These are phyloP conservation scores for Ligdia adustata DNA, from an alignment of 2,888 invertebrate species.

Conservation along the genomic window DNA sequence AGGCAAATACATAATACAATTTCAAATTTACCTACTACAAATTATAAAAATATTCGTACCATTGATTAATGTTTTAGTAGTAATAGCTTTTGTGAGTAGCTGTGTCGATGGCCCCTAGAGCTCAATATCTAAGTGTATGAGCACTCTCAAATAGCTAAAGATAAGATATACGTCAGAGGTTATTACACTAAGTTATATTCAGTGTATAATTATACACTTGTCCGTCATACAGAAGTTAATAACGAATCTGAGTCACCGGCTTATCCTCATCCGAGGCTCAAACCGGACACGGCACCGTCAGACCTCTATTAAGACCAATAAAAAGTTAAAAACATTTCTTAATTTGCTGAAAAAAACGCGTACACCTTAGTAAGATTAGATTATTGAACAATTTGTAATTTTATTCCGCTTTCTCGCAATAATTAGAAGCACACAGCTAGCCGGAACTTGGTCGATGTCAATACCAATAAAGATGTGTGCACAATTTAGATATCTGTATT, in stretches of 20 bases:
- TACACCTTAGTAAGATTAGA: slow-evolving; percentile 28
- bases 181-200: slow-evolving; percentile 3
- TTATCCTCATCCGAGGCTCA: slow-evolving; percentile 28
- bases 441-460: slow-evolving; percentile 49
- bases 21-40: too few relatives aligned
- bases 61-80: too few relatives aligned
- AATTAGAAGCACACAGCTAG: slow-evolving; percentile 51
- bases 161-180: too few relatives aligned
- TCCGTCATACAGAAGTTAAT: slow-evolving; percentile 1
- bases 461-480: slow-evolving; percentile 35
- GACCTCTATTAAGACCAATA: slow-evolving; percentile 24
- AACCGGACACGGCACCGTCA: slow-evolving; percentile 39
- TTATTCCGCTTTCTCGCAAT: slow-evolving; percentile 44
- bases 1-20: too few relatives aligned
- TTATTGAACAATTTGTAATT: slow-evolving; percentile 40
- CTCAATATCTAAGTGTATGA: too few relatives aligned
- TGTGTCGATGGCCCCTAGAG: too few relatives aligned
- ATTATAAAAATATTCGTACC: too few relatives aligned
- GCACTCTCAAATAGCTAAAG: too few relatives aligned
- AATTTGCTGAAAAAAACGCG: slow-evolving; percentile 32
- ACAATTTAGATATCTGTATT: slow-evolving; percentile 24
- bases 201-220: background rate
- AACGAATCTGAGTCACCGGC: slow-evolving; percentile 20
- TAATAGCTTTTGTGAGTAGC: too few relatives aligned
- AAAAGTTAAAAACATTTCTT: slow-evolving; percentile 34